phyloP scores from a whole-genome alignment of 2,888 invertebrate genomes.

The Campoplex capitator region DNA sequence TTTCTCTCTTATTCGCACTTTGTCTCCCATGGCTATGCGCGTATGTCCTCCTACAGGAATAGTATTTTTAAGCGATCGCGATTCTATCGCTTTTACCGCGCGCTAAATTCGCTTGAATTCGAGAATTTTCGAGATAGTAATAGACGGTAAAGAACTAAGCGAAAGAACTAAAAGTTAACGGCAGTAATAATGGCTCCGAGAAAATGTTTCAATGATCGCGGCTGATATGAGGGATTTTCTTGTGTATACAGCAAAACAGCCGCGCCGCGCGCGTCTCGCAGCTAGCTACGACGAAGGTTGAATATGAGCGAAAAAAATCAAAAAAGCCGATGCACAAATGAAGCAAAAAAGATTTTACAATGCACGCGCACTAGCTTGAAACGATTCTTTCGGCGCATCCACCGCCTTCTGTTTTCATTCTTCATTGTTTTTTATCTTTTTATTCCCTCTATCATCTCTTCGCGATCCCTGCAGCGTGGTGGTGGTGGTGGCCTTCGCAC shows the following conservation, averaged over 20 bases:
- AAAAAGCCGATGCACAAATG: neutral
- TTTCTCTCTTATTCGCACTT: slow-evolving; percentile 35
- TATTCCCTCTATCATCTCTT: slow-evolving; percentile 56
- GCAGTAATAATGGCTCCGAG: no score
- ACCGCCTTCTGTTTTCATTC: slow-evolving; percentile 9
- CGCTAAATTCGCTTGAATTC: no score
- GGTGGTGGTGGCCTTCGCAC: slow-evolving; percentile 63
- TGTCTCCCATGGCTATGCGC: neutral
- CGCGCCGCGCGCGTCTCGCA: no score
- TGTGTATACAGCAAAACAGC: no score
- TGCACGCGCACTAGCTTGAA: neutral
- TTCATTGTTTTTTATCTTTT: slow-evolving; percentile 35
- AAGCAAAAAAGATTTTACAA: slow-evolving; percentile 23
- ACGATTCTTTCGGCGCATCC: slow-evolving; percentile 33
- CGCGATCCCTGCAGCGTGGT: slow-evolving; percentile 45
- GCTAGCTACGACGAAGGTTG: no score
- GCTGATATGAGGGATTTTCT: no score
- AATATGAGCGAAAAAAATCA: neutral
- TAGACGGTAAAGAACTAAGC: no score
- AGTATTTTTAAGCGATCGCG: neutral
- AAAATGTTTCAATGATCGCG: no score
- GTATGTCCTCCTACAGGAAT: no score
- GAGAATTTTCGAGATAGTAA: no score
- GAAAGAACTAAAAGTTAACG: no score
- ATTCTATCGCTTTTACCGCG: no score